Percentiles rank a stretch among this genome's conserved stretches.
Evolutionary conservation across 1,140 invertebrate genomes (phyloP).

Genomic region (Oryctes rhinoceros): DNA sequence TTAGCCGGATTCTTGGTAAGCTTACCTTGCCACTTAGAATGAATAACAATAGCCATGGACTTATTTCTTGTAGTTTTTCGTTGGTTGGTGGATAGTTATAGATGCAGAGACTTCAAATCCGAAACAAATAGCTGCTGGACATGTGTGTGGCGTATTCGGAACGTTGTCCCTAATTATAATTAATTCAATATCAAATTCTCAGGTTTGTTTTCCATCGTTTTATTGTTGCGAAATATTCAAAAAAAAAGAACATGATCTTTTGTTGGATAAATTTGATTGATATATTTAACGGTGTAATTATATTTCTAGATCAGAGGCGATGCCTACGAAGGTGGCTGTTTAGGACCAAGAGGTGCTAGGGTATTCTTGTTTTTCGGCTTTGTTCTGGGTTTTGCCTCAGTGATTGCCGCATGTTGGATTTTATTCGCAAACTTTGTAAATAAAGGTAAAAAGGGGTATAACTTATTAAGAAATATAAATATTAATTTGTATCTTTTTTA

Average conservation of each 20-base stretch:
- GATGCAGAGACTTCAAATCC: conserved; percentile 88
- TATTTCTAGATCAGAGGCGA: conserved; percentile 77
- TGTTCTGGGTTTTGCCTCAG: conserved; percentile 92
- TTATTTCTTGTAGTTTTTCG: conserved; percentile 81
- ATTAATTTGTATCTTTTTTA: conserved; percentile 42
- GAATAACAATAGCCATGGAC: conserved; percentile 40
- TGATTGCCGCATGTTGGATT: conserved; percentile 96
- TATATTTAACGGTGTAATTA: not conserved
- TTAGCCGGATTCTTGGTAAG: conserved; percentile 83
- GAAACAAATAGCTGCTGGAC: conserved; percentile 78
- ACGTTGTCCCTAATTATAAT: conserved; percentile 97
- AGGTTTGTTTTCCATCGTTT: conserved; percentile 65
- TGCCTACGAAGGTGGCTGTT: conserved; percentile 84
- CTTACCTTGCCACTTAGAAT: conserved; percentile 1
- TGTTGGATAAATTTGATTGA: not conserved
- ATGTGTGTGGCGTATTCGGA: conserved; percentile 93
- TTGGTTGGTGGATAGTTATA: conserved; percentile 98
- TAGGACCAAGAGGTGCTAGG: conserved; percentile 87
- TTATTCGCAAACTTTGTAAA: conserved; percentile 83
- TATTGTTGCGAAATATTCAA: not conserved
- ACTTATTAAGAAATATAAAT: conserved; percentile 39
- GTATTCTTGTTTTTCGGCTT: conserved; percentile 98
- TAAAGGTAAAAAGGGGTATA: conserved; percentile 55
- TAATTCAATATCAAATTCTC: conserved; percentile 95
- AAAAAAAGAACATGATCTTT: not conserved